Conservation (phyloP, 2,797 vertebrate species). For the Channallabes apus region DNA sequence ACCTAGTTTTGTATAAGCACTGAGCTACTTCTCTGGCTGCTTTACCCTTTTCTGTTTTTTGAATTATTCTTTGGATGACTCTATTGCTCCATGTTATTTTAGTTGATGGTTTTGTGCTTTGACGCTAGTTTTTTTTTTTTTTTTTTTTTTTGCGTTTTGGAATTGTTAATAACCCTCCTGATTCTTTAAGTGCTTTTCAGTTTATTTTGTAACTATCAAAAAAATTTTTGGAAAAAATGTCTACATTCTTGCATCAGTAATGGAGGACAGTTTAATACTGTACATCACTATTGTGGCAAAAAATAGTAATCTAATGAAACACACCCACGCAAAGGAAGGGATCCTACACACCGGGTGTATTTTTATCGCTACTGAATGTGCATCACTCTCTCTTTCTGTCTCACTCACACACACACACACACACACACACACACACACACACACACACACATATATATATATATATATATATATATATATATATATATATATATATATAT, state of each 20-base stretch:
- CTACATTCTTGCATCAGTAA: not conserved
- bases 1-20: not conserved
- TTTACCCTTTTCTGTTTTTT: not conserved
- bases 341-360: not conserved
- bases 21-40: not conserved
- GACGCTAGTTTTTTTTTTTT: not conserved
- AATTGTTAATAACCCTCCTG: not conserved
- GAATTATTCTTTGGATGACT: not conserved
- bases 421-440: constrained; percentile 13
- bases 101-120: not conserved
- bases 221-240: not conserved
- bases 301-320: constrained; percentile 5
- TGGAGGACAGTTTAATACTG: not conserved
- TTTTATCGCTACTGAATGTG: not conserved
- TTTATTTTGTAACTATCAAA: not conserved
- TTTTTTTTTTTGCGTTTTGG: not conserved
- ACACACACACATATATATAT: too few species aligned
- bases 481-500: too few species aligned
- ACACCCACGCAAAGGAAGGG: not conserved
- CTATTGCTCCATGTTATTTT: not conserved
- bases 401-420: not conserved
- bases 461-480: too few species aligned
- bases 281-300: not conserved
- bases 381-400: not conserved
- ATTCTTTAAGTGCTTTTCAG: not conserved